phyloP scores from a whole-genome alignment of 1,140 invertebrate species.

The Mamestra configurata region DNA sequence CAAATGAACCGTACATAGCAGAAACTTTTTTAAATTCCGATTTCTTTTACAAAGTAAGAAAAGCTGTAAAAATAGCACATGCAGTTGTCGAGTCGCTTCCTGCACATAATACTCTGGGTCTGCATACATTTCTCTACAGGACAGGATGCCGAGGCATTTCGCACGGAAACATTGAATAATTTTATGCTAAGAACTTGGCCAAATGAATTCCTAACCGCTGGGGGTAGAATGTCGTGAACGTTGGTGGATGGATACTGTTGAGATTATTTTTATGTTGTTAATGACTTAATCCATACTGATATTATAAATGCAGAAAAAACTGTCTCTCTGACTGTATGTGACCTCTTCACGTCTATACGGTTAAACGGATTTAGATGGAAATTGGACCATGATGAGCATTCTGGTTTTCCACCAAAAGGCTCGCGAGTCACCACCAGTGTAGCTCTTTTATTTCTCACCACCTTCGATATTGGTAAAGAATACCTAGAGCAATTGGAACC shows the following conservation, averaged over 20 bases:
- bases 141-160: conserved; percentile 50
- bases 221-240: conserved; percentile 40
- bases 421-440: too few relatives aligned
- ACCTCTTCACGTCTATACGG: too few relatives aligned
- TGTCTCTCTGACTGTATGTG: too few relatives aligned
- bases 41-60: neutral
- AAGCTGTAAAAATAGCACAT: neutral
- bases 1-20: too few relatives aligned
- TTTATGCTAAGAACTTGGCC: conserved; percentile 58
- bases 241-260: neutral
- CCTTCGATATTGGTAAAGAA: too few relatives aligned
- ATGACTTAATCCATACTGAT: too few relatives aligned
- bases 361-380: too few relatives aligned
- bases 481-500: too few relatives aligned
- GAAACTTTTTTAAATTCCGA: neutral
- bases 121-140: conserved; percentile 45
- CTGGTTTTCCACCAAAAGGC: too few relatives aligned
- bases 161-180: conserved; percentile 66
- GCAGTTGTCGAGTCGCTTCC: conserved; percentile 10
- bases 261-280: neutral
- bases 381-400: too few relatives aligned
- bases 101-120: conserved; percentile 19
- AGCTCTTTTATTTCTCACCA: too few relatives aligned
- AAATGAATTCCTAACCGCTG: conserved; percentile 62
- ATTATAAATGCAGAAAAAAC: too few relatives aligned